These are phyloP conservation scores for Notiomystis cincta DNA, from an alignment of 2,113 vertebrate genomes.

Conservation along the genomic window DNA sequence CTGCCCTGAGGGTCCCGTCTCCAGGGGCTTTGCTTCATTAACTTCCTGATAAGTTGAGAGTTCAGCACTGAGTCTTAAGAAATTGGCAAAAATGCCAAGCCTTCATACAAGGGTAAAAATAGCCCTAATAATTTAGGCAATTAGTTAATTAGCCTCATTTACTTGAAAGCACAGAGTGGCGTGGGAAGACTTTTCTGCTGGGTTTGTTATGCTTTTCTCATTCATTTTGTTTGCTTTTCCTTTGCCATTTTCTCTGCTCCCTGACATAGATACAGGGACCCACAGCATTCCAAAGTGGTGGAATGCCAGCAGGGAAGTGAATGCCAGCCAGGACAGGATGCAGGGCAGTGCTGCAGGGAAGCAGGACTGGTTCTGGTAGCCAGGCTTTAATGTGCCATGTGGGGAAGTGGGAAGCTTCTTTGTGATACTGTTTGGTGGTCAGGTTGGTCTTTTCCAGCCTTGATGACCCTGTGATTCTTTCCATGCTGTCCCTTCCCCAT, in stretches of 20 bases:
- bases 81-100: neutral
- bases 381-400: fast-evolving
- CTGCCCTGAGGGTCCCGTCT: neutral
- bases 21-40: neutral
- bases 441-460: neutral
- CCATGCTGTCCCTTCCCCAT: neutral
- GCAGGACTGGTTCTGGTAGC: neutral
- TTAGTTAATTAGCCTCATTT: conserved; percentile 70
- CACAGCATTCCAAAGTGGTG: neutral
- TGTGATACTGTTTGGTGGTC: neutral
- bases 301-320: neutral
- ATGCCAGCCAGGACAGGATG: neutral
- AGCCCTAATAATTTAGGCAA: conserved; percentile 56
- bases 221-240: conserved; percentile 18
- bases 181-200: conserved; percentile 26
- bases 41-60: conserved; percentile 7
- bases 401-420: neutral
- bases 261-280: neutral
- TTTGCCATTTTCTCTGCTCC: neutral
- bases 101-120: conserved; percentile 39
- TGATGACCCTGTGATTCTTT: neutral
- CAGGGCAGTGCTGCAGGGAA: neutral
- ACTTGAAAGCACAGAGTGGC: conserved; percentile 47
- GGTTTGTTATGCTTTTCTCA: conserved; percentile 20
- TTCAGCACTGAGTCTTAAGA: conserved; percentile 13